Conservation (phyloP, 1,140 invertebrate species). For the Caenorhabditis elegans region WBcel235 BX284604.4:6497001-6497500, state of each 20-base stretch:
- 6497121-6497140: background rate
- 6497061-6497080: no score
- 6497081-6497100: slow-evolving; percentile 38
- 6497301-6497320: background rate
- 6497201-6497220: background rate
- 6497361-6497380: no score
- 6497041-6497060: no score
- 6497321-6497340: background rate
- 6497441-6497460: no score
- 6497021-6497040: background rate
- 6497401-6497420: no score
- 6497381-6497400: no score
- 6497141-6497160: background rate
- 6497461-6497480: no score
- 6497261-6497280: background rate
- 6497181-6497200: no score
- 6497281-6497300: background rate
- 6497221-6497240: slow-evolving; percentile 14
- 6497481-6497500: no score
- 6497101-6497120: slow-evolving; percentile 27
- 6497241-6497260: background rate
- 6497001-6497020: no score
- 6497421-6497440: no score
- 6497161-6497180: no score
- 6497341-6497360: background rate